Evolutionary conservation across 2,888 invertebrate genomes (phyloP).

Genomic region (Ochropacha duplaris): DNA sequence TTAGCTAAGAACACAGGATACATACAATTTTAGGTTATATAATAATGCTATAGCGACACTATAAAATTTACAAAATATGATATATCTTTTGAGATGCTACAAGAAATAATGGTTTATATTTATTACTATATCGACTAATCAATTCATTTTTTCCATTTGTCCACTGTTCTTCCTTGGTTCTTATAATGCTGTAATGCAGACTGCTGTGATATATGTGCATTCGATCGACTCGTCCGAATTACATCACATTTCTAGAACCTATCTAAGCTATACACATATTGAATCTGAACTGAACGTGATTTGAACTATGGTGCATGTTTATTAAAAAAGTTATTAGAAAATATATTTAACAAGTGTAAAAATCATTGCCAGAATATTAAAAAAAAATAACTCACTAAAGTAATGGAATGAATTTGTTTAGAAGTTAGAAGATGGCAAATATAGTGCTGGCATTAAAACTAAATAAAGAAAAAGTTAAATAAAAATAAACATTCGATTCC

Average conservation of each 20-base stretch:
- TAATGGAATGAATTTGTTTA: conserved; percentile 46
- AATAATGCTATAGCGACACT: conserved; percentile 77
- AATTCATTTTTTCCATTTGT: conserved; percentile 69
- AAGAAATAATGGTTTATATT: conserved; percentile 73
- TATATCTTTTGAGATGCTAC: conserved; percentile 81
- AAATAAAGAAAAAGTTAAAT: conserved; percentile 1
- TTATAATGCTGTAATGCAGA: conserved; percentile 19
- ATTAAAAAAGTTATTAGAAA: conserved; percentile 13
- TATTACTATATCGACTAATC: conserved; percentile 71
- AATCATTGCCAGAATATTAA: conserved; percentile 24
- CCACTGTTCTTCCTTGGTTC: conserved; percentile 53
- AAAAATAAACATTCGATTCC: conserved; percentile 1
- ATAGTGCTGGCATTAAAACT: conserved; percentile 2
- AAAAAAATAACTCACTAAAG: conserved; percentile 5
- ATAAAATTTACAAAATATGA: conserved; percentile 84
- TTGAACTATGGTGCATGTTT: conserved; percentile 57
- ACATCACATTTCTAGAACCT: conserved; percentile 5
- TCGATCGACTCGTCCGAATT: conserved; percentile 15
- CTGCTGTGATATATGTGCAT: conserved; percentile 13
- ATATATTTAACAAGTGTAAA: conserved; percentile 16
- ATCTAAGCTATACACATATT: conserved; percentile 50
- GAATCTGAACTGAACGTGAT: conserved; percentile 39
- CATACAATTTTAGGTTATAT: conserved; percentile 66
- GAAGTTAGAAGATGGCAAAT: conserved; percentile 17
- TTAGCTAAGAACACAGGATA: conserved; percentile 75